Evolutionary conservation across 2,888 invertebrate species (phyloP).

Genomic region (Meghimatium bilineatum): DNA sequence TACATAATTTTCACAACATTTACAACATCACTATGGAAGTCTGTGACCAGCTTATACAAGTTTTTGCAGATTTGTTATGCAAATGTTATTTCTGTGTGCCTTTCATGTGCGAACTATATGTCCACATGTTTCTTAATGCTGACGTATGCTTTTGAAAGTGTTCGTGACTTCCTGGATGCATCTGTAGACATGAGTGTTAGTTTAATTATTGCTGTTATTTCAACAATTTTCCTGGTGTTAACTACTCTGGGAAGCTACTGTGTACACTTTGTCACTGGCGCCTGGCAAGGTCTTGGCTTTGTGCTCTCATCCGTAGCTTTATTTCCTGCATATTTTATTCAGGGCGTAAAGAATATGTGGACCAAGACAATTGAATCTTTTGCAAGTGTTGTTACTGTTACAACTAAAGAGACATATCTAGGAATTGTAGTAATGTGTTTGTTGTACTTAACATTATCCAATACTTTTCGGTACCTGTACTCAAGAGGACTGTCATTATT

Average conservation of each 20-base stretch:
- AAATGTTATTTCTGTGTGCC: background rate
- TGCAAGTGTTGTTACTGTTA: constrained; percentile 52
- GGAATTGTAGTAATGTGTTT: constrained; percentile 50
- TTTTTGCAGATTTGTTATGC: constrained; percentile 14
- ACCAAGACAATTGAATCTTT: constrained; percentile 12
- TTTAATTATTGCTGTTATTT: background rate
- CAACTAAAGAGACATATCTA: constrained; percentile 65
- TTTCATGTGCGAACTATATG: constrained; percentile 6
- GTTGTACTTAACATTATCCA: constrained; percentile 45
- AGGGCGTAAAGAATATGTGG: constrained; percentile 41
- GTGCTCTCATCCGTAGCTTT: constrained; percentile 46
- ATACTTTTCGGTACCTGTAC: constrained; percentile 29
- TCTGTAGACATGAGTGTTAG: constrained; percentile 2
- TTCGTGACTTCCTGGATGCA: background rate
- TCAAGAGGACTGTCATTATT: constrained; percentile 35
- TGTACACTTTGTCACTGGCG: constrained; percentile 36
- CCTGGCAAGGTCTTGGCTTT: constrained; percentile 50
- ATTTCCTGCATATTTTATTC: constrained; percentile 31
- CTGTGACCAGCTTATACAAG: background rate
- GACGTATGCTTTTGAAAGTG: background rate
- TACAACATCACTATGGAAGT: background rate
- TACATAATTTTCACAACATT: constrained; percentile 3
- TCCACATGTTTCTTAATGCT: background rate
- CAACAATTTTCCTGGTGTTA: constrained; percentile 25
- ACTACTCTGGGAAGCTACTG: constrained; percentile 45